Evolutionary conservation across 2,113 vertebrate genomes (phyloP).

Genomic region (Maylandia zebra): DNA sequence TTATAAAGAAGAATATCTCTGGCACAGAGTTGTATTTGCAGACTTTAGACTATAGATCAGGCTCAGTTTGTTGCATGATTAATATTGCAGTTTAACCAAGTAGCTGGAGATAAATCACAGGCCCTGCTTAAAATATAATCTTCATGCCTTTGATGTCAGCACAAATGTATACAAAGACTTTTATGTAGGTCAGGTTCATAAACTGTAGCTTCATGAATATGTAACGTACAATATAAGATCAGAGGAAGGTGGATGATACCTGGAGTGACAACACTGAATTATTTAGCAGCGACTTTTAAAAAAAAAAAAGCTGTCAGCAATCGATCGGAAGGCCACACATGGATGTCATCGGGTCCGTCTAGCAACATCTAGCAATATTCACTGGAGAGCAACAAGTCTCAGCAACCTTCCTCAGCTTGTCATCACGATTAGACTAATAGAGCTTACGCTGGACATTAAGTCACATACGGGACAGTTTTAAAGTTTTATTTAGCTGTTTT

Average conservation of each 20-base stretch:
- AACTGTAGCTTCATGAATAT: slow-evolving; percentile 19
- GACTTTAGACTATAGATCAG: slow-evolving; percentile 38
- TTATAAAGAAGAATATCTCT: slow-evolving; percentile 10
- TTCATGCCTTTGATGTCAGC: slow-evolving; percentile 52
- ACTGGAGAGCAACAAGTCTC: not conserved
- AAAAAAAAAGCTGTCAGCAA: not conserved
- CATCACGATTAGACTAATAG: not conserved
- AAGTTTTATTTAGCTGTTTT: not conserved
- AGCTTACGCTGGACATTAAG: not conserved
- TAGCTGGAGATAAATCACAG: slow-evolving; percentile 62
- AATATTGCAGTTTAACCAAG: slow-evolving; percentile 59
- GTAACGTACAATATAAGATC: not conserved
- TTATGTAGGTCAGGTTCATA: slow-evolving; percentile 66
- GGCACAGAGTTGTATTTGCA: slow-evolving; percentile 44
- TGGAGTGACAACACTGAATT: not conserved
- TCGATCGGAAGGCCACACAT: not conserved
- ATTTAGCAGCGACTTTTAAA: not conserved
- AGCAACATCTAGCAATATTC: not conserved
- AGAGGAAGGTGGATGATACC: not conserved
- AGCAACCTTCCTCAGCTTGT: not conserved
- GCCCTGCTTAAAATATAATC: slow-evolving; percentile 59
- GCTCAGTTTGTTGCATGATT: slow-evolving; percentile 53
- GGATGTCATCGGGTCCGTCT: not conserved
- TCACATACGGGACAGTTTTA: not conserved
- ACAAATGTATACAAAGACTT: slow-evolving; percentile 49